Conservation (phyloP, 2,797 vertebrate species). For the Diplodus sargus region DNA sequence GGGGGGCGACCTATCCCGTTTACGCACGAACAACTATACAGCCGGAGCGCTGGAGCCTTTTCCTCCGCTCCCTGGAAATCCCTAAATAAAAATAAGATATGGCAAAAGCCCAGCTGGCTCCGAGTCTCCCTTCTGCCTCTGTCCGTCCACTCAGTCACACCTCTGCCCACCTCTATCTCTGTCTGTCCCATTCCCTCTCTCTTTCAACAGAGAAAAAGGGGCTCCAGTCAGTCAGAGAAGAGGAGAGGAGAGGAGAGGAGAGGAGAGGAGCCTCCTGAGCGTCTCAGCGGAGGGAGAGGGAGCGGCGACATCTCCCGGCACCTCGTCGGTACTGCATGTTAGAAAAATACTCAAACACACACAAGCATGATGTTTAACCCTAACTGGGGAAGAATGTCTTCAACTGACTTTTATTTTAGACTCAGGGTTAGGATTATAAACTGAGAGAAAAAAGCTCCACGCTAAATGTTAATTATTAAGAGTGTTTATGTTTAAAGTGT, state of each 20-base stretch:
- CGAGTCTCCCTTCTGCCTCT: slow-evolving; percentile 60
- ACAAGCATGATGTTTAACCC: too few relatives aligned
- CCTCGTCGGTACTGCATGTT: background rate
- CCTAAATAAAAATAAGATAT: slow-evolving; percentile 60
- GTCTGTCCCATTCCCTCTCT: slow-evolving; percentile 76
- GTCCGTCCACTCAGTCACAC: slow-evolving; percentile 79
- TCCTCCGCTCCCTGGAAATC: slow-evolving; percentile 40
- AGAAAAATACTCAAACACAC: background rate
- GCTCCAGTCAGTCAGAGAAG: slow-evolving; percentile 81
- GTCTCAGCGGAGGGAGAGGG: slow-evolving; percentile 77
- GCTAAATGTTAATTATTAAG: too few relatives aligned
- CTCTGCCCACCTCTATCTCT: slow-evolving; percentile 81
- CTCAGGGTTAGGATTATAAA: too few relatives aligned
- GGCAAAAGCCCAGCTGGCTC: slow-evolving; percentile 75
- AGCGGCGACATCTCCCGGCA: slow-evolving; percentile 87
- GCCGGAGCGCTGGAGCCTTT: slow-evolving; percentile 40
- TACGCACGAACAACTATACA: slow-evolving; percentile 57
- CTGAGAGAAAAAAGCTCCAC: too few relatives aligned
- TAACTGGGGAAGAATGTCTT: too few relatives aligned
- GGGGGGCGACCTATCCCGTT: slow-evolving; percentile 64
- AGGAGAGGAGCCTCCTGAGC: slow-evolving; percentile 69
- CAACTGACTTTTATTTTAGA: too few relatives aligned
- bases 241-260: slow-evolving; percentile 70
- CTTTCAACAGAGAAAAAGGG: slow-evolving; percentile 74
- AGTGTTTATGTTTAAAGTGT: too few relatives aligned